Base-by-base conservation (phyloP, 2,797 vertebrate genomes). In the Typhlichthys subterraneus region DNA sequence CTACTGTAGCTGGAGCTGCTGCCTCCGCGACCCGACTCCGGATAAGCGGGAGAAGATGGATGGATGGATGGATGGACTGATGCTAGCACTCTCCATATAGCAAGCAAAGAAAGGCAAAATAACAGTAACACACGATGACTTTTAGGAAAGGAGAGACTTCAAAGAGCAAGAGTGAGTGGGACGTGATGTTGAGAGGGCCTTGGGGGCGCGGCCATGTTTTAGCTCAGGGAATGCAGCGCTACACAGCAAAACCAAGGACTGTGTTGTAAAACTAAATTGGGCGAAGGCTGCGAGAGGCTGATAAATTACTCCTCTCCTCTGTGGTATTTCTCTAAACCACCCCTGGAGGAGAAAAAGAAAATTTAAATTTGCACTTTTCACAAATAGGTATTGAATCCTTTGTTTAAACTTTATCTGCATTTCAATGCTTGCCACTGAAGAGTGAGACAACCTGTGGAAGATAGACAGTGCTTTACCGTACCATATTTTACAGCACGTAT, bases 121-220 rank as follows among this genome's bases (percentile, higher is more conserved):
- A 59, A 54, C 7, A 55, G 38, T 12, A 61, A 62, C 19, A 59
- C 8, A 1, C 59, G 6, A 1, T 12, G 45, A 50, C 42, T 71
- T 57, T 73, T 7, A 56, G 19, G 3, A 47, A 53, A 46, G 61
- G 11, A 75, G 52, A 46, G 59, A 64, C 63, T 75, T 79, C 47
- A 79, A 73, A 83, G 63, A 65, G 29, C 15, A 63, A 67, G 72
- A 72, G 62, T 62, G 55, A n/a, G 59, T 1, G 19, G 45, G 60
- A 62, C 58, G 64, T 60, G 63, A 72, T 69, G 52, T 61, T 66
- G 71, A 58, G 63, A 59, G 63, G 64, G 47, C 65, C 69, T 72
- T 14, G 33, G 12, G 59, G 73, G 71, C 59, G 67, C 50, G 56
- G 72, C 73, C 60, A 73, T 45, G 69, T 66, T 72, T 65, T 61